Conservation (phyloP, 1,140 invertebrate genomes). For the Drosophila biarmipes region DNA sequence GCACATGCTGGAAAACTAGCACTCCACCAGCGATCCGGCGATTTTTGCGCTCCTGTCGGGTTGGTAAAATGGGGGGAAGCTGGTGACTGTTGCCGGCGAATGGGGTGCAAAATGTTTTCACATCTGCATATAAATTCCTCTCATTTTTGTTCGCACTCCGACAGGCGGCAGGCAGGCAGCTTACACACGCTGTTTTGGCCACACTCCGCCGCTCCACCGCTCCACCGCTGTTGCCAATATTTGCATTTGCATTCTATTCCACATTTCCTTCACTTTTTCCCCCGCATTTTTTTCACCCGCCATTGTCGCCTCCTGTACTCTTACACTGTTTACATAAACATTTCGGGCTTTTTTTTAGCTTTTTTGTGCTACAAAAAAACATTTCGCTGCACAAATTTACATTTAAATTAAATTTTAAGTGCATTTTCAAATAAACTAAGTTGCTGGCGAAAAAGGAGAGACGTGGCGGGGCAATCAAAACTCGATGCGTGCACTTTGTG, state of each 20-base stretch:
- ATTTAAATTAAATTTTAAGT: constrained; percentile 83
- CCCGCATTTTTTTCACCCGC: constrained; percentile 16
- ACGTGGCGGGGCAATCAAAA: constrained; percentile 63
- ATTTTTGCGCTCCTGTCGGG: neutral
- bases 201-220: neutral
- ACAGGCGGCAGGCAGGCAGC: constrained; percentile 61
- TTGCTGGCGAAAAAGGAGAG: constrained; percentile 35
- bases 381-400: constrained; percentile 81
- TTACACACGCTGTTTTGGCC: constrained; percentile 66
- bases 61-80: constrained; percentile 9
- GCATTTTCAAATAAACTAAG: constrained; percentile 82
- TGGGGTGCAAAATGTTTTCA: constrained; percentile 80
- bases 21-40: neutral
- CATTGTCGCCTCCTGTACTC: constrained; percentile 53
- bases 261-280: constrained; percentile 36
- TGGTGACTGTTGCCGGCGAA: constrained; percentile 55
- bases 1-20: constrained; percentile 46
- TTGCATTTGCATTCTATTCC: constrained; percentile 82
- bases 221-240: constrained; percentile 71
- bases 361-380: constrained; percentile 65
- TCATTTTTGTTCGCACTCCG: constrained; percentile 74
- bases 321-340: constrained; percentile 81
- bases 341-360: constrained; percentile 47
- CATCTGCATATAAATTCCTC: constrained; percentile 82
- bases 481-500: constrained; percentile 76